Evolutionary conservation across 1,140 invertebrate genomes (phyloP).

Genomic region (Calephelis nemesis): DNA sequence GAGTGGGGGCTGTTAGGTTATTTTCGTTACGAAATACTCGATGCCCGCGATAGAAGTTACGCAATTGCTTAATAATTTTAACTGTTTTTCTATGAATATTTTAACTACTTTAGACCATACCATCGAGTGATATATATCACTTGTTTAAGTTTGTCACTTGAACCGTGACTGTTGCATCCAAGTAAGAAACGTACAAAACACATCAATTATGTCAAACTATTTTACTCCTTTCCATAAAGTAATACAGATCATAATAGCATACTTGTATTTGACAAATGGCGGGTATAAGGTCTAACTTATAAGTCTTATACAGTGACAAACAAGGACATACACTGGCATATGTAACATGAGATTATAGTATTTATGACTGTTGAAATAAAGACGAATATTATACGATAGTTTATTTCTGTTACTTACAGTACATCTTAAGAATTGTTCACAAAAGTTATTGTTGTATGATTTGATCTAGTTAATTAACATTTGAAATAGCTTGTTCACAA

Average conservation of each 20-base stretch:
- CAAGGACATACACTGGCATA: background rate
- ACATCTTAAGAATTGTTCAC: background rate
- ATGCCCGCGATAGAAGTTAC: no score
- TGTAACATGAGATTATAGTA: background rate
- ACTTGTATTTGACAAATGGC: conserved; percentile 2
- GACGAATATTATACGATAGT: background rate
- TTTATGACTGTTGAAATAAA: background rate
- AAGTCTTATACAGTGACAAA: background rate
- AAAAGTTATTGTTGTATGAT: background rate
- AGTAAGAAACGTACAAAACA: conserved; percentile 3
- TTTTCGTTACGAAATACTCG: no score
- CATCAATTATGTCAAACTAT: background rate
- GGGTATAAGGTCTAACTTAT: background rate
- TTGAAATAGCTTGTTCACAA: background rate
- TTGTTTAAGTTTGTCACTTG: background rate
- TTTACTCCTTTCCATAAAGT: background rate
- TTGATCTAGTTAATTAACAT: background rate
- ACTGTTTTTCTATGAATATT: background rate
- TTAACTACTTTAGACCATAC: no score
- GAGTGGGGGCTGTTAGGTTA: no score
- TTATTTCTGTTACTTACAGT: background rate
- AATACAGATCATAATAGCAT: conserved; percentile 4
- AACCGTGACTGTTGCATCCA: background rate
- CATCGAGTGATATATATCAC: no score
- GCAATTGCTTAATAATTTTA: no score